Percentiles rank a stretch among this genome's conserved stretches.
Conservation (phyloP, 2,113 vertebrate genomes). For the Elaphurus davidianus region DNA sequence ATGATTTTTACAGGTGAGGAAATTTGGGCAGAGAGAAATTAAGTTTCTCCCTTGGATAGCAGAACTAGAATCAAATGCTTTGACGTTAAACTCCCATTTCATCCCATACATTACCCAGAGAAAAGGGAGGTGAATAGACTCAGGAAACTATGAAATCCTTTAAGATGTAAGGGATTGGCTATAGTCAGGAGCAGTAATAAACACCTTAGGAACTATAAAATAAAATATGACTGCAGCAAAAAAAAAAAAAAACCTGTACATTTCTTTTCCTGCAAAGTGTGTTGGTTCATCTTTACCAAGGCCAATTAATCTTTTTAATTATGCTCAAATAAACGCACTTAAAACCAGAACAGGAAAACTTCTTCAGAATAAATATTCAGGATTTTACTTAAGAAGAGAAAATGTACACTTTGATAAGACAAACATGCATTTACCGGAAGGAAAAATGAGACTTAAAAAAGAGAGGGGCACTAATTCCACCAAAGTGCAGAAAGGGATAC, state of each 20-base stretch:
- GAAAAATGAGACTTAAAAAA: neutral
- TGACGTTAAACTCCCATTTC: neutral
- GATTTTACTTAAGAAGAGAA: neutral
- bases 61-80: neutral
- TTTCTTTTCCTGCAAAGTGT: neutral
- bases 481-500: neutral
- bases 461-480: neutral
- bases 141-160: neutral
- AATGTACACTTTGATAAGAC: neutral
- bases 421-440: neutral
- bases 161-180: neutral
- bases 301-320: constrained; percentile 18
- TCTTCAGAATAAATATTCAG: neutral
- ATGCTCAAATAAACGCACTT: neutral
- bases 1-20: constrained; percentile 7
- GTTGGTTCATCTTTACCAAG: neutral
- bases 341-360: neutral
- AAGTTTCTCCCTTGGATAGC: neutral
- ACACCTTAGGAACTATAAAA: neutral
- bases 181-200: neutral
- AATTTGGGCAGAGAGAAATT: neutral
- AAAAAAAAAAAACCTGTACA: neutral
- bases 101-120: neutral
- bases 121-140: neutral
- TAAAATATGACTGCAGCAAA: neutral